These are phyloP conservation scores for Drosophila melanosoma DNA, from an alignment of 2,888 invertebrate genomes.

Conservation along the genomic window DNA sequence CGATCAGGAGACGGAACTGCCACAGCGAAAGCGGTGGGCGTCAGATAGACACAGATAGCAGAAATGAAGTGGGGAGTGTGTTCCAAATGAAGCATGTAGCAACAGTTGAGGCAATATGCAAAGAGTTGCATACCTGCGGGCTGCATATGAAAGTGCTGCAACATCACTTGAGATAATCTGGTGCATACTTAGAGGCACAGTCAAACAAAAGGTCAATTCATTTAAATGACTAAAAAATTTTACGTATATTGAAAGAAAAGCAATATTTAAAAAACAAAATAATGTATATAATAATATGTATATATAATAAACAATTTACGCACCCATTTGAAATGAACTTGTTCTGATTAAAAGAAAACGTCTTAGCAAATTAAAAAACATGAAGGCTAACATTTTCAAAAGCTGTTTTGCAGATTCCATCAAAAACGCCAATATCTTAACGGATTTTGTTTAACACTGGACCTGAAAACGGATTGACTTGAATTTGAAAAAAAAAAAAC, in stretches of 20 bases:
- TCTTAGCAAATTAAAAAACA: background rate
- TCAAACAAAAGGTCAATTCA: background rate
- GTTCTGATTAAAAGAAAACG: background rate
- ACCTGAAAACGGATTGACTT: background rate
- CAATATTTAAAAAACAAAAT: too few relatives aligned
- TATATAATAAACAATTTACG: background rate
- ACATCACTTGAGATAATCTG: background rate
- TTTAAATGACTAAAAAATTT: background rate
- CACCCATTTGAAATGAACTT: background rate
- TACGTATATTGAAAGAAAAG: background rate
- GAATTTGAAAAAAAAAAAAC: background rate
- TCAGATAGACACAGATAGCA: slow-evolving; percentile 5
- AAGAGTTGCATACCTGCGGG: slow-evolving; percentile 42
- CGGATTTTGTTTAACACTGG: background rate
- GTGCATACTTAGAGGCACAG: slow-evolving; percentile 38
- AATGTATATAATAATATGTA: too few relatives aligned
- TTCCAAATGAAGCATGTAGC: slow-evolving; percentile 13
- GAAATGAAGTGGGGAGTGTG: background rate
- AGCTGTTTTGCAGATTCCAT: background rate
- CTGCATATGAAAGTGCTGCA: background rate
- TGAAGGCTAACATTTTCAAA: background rate
- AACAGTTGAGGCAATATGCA: background rate
- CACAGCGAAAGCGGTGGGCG: slow-evolving; percentile 36
- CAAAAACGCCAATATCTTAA: background rate
- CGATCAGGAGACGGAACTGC: slow-evolving; percentile 58